Base-by-base conservation (phyloP, 2,113 vertebrate species). In the Neotoma lepida region DNA sequence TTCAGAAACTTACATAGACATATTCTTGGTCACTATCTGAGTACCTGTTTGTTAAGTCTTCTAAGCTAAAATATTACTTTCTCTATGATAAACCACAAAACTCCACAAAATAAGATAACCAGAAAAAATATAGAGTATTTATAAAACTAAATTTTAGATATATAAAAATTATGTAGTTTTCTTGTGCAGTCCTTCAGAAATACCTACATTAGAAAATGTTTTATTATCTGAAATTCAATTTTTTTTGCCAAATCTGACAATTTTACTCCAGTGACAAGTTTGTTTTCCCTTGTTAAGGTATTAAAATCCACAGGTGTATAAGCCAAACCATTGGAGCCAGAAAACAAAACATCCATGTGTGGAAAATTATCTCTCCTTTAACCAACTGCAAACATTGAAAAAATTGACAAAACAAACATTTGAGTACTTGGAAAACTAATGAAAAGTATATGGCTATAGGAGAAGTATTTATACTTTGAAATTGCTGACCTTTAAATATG, bases 11-110 rank as follows among this genome's bases (percentile, higher is more conserved):
- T 39, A 73, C 44, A 41, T 4, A 73, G 44, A 73, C 20, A 26
- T 54, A 87, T 44, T 28, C 22, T 87, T 81, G 30, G 15, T 74
- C 56, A 64, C 54, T 9, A 66, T 13, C 6, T 66, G 44, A 30
- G 46, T 13, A 89, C 82, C 39, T 71, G n/a, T 66, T 41, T 73
- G 28, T 66, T 44, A 84, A 82, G 13, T 64, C 68, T 82, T 64
- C 66, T 88, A 44, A 73, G 5, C n/a, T 82, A 63, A 88, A 82
- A 81, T 81, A 51, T 73, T 88, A 73, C 13, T 74, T 89, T 94
- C n/a, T 89, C 84, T 81, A 12, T 88, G 12, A 88, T 64, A 81
- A 81, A 82, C 1, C 30, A 15, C 41, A 7, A 54, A 84, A 56
- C 2, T 84, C 4, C 15, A 9, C 56, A 87, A 81, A 82, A 35